A percentile compares a stretch with the other conserved stretches of the same genome.
Evolutionary conservation across 2,888 invertebrate genomes (phyloP).

Genomic region (Trachelus troglodyta): DNA sequence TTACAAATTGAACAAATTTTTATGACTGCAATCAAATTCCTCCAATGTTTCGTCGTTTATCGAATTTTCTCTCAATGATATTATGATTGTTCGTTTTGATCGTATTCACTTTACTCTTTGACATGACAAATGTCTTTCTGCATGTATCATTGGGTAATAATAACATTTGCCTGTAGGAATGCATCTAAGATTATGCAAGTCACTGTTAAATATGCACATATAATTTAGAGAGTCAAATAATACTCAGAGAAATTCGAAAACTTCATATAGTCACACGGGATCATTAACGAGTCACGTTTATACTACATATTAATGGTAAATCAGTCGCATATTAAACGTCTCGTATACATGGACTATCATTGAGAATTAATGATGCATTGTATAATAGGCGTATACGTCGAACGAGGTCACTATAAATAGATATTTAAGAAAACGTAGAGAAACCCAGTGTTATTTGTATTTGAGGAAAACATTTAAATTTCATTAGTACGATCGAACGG

Average conservation of each 20-base stretch:
- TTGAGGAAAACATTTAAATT: neutral
- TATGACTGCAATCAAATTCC: neutral
- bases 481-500: neutral
- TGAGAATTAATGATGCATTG: conserved; percentile 2
- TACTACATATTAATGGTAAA: neutral
- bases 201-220: neutral
- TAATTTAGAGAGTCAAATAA: neutral
- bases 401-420: conserved; percentile 8
- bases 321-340: conserved; percentile 9
- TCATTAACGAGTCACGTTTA: neutral
- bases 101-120: neutral
- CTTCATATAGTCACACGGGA: neutral
- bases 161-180: neutral
- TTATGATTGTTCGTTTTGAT: neutral
- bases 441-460: neutral
- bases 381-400: neutral
- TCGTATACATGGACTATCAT: conserved; percentile 11
- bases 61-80: neutral
- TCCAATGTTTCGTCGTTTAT: neutral
- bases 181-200: neutral
- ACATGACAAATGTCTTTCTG: neutral
- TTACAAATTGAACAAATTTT: neutral
- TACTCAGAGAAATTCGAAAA: neutral
- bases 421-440: conserved; percentile 18
- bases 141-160: neutral